Conservation (phyloP, 2,113 vertebrate genomes). For the Trochalopteron elliotii region DNA sequence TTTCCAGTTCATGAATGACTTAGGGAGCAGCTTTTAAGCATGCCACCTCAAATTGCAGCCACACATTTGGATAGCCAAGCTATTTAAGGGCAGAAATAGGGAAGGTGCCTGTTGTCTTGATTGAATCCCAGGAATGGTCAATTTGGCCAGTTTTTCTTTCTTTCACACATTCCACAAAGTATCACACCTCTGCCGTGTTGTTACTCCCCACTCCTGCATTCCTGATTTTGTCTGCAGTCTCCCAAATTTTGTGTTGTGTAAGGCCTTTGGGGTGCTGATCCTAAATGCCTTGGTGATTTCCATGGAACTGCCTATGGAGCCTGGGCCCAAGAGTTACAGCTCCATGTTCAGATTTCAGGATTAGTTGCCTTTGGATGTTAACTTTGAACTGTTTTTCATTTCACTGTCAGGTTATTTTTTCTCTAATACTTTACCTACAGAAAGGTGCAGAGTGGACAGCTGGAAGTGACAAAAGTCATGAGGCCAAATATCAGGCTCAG, state of each 20-base stretch:
- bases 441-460: not conserved
- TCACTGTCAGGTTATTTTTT: not conserved
- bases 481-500: not conserved
- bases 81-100: not conserved
- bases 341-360: not conserved
- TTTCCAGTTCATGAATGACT: not conserved
- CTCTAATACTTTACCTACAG: not conserved
- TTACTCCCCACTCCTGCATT: not conserved
- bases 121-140: not conserved
- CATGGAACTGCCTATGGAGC: not conserved
- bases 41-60: not conserved
- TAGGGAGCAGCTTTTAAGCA: not conserved
- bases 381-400: not conserved
- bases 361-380: not conserved
- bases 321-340: not conserved
- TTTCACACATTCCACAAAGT: not conserved
- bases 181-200: not conserved
- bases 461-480: not conserved
- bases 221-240: not conserved
- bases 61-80: not conserved
- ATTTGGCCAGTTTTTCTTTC: not conserved
- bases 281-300: not conserved
- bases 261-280: not conserved
- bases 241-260: not conserved
- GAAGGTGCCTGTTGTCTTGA: not conserved